Evolutionary conservation across 2,113 vertebrate species (phyloP), one percentile per base, ranked within the genome.

Genomic region (Isichthys henryi): DNA sequence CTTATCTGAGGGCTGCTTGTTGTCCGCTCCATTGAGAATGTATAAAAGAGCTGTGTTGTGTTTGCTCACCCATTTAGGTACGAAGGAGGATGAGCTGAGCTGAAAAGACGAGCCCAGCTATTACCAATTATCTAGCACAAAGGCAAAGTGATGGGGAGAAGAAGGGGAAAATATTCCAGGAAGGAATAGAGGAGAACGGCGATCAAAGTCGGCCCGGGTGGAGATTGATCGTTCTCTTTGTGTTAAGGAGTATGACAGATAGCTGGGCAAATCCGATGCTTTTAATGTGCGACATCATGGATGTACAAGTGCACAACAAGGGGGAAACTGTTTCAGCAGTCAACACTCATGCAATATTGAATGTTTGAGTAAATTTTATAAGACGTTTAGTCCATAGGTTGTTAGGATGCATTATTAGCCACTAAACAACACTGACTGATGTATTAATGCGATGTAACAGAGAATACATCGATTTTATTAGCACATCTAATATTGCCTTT

Each of bases 41-140:
- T 9, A 56, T 21, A 84, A 45, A 88, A 62, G 53, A 86, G 85
- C 46, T 66, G 52, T 50, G 19, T 66, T 87, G 35, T 62, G 35
- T 74, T 49, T 74, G 39, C 87, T 88, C 62, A 70, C n/a, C 43
- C 58, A 74, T 49, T 49, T 70, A 88, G 43, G 39, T n/a, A 46
- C n/a, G 45, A 46, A 31, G 3, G 7, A 70, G 58, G 27, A 74
- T 70, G 11, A 70, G 15, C 46, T 87, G 48, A 48, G 21, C 43
- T 9, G 87, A 45, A 66, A 43, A 88, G 53, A 66, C 2, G 35
- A 88, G 56, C 39, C 23, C 13, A 23, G 58, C 45, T 70, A 70
- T 46, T 45, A 46, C 87, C 56, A 88, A 88, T 70, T 48, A 70
- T 88, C n/a, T 21, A n/a, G 27, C 56, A 88, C 87, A 88, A 88